Conservation (phyloP, 2,797 vertebrate genomes). For the Tinamus major region DNA sequence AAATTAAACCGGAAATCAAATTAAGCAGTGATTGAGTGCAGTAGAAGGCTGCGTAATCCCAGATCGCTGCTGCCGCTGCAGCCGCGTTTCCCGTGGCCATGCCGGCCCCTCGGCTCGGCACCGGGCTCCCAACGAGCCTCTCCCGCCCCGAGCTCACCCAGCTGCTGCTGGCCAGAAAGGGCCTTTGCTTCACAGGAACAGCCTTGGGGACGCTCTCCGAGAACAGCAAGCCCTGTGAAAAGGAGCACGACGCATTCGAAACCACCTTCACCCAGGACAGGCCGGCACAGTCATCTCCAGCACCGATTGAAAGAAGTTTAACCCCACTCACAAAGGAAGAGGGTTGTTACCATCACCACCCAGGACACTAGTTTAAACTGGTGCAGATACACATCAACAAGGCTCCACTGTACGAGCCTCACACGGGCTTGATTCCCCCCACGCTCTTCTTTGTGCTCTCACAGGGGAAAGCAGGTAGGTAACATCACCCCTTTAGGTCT, state of each 20-base stretch:
- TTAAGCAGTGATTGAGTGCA: conserved; percentile 45
- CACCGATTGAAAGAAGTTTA: not conserved
- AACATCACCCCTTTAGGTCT: not conserved
- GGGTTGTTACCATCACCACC: not conserved
- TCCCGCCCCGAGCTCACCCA: not conserved
- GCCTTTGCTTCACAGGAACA: not conserved
- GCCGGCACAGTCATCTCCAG: accelerated
- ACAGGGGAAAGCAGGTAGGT: accelerated
- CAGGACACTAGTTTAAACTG: not conserved
- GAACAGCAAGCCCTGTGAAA: not conserved
- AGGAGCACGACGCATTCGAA: not conserved
- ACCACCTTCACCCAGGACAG: not conserved
- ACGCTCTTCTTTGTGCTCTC: not conserved
- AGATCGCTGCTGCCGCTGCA: not conserved
- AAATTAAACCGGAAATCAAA: conserved; percentile 68
- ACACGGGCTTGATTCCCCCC: not conserved
- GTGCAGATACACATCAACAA: not conserved
- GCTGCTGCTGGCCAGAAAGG: not conserved
- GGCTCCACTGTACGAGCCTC: not conserved
- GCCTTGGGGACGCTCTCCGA: not conserved
- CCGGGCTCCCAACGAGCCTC: not conserved
- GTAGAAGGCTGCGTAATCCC: conserved; percentile 39
- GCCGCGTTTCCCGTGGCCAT: not conserved
- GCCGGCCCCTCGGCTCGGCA: not conserved
- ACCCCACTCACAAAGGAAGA: not conserved